phyloP scores from a whole-genome alignment of 2,113 vertebrate species.

The Rhea pennata region DNA sequence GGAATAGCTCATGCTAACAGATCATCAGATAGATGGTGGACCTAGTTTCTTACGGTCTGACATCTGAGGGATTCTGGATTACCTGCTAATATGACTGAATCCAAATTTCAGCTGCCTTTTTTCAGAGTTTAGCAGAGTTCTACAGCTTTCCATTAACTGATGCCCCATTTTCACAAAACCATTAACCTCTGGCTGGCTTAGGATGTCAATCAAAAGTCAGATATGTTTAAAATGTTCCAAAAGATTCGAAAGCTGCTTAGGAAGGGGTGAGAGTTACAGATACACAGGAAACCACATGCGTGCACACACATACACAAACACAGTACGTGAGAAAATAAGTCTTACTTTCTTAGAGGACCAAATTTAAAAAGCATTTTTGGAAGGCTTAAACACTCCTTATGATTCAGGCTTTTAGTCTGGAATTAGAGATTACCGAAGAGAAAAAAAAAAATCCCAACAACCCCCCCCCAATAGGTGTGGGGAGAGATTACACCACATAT shows the following conservation, averaged over 20 bases:
- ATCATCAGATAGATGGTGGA: background rate
- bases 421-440: background rate
- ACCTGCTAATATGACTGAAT: background rate
- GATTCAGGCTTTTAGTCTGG: background rate
- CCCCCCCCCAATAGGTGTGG: background rate
- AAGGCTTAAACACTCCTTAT: background rate
- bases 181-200: background rate
- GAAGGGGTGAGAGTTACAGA: background rate
- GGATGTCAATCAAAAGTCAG: background rate
- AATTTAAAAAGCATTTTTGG: background rate
- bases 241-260: background rate
- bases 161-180: background rate
- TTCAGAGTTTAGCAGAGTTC: background rate
- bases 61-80: background rate
- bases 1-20: background rate
- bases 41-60: background rate
- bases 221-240: background rate
- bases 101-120: background rate
- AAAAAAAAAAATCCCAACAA: background rate
- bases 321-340: rapidly evolving
- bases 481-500: background rate
- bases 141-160: background rate
- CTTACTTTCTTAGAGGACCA: background rate
- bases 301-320: rapidly evolving
- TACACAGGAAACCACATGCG: background rate